phyloP scores from a whole-genome alignment of 2,797 vertebrate genomes.

The Syndactyla subalaris region DNA sequence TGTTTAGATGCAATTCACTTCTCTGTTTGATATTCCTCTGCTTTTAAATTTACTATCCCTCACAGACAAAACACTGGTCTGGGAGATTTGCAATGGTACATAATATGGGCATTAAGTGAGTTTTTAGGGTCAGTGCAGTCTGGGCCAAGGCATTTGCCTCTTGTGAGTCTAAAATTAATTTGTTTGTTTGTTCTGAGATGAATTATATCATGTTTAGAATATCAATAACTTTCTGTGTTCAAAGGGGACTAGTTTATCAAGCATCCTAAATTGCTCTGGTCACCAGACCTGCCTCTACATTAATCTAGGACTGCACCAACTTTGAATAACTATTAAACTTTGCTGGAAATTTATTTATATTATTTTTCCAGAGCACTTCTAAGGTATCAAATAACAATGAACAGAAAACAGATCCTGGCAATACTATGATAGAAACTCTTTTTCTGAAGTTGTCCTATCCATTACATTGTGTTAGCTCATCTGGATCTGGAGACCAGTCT shows the following conservation, averaged over 20 bases:
- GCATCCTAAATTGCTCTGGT: background rate
- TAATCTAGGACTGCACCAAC: background rate
- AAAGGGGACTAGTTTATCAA: background rate
- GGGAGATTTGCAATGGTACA: background rate
- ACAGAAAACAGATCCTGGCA: background rate
- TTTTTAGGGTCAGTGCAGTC: conserved; percentile 11
- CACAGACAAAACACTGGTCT: conserved; percentile 14
- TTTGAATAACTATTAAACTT: conserved; percentile 10
- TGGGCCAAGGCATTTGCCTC: background rate
- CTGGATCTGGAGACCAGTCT: background rate
- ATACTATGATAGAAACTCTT: background rate
- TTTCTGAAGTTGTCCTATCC: background rate
- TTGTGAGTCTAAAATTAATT: background rate
- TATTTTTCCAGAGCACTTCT: background rate
- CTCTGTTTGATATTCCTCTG: conserved; percentile 10
- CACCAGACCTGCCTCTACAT: background rate
- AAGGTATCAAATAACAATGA: background rate
- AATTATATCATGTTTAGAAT: background rate
- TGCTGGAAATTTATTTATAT: background rate
- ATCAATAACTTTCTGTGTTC: background rate
- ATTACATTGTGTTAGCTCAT: background rate
- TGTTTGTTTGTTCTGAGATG: background rate
- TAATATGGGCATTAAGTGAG: background rate
- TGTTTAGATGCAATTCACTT: background rate
- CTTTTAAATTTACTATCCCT: conserved; percentile 34